Evolutionary conservation across 2,113 vertebrate genomes (phyloP).

Genomic region (Sturnus vulgaris): DNA sequence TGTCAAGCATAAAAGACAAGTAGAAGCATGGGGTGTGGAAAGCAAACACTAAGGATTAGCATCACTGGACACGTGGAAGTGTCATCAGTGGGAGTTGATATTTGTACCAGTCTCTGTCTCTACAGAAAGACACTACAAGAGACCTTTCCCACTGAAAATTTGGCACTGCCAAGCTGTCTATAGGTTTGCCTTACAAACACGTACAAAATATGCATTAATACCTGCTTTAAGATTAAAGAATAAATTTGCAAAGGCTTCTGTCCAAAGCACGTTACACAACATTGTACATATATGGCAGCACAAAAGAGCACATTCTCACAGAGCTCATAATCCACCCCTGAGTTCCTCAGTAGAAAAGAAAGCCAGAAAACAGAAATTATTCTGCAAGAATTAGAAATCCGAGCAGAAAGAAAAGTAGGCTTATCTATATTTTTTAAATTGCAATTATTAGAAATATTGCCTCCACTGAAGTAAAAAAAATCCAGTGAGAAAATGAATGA

Average conservation of each 20-base stretch:
- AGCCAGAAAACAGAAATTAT: background rate
- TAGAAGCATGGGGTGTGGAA: background rate
- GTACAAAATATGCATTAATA: background rate
- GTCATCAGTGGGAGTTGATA: background rate
- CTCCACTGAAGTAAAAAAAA: background rate
- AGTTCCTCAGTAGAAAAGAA: background rate
- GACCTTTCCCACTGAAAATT: background rate
- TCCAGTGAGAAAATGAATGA: background rate
- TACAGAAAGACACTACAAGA: background rate
- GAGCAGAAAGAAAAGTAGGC: background rate
- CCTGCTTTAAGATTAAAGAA: background rate
- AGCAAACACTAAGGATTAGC: background rate
- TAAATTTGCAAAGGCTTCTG: background rate
- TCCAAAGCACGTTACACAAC: rapidly evolving
- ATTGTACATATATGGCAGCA: background rate
- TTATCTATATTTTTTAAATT: rapidly evolving
- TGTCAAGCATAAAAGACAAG: background rate
- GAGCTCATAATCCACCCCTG: background rate
- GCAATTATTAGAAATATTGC: background rate
- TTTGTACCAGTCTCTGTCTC: background rate
- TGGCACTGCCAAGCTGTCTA: background rate
- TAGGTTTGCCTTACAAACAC: background rate
- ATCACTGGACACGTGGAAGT: background rate
- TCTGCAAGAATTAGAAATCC: background rate
- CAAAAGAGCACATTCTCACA: background rate